Conservation (phyloP, 2,888 invertebrate species). For the Drosophila cognata region DNA sequence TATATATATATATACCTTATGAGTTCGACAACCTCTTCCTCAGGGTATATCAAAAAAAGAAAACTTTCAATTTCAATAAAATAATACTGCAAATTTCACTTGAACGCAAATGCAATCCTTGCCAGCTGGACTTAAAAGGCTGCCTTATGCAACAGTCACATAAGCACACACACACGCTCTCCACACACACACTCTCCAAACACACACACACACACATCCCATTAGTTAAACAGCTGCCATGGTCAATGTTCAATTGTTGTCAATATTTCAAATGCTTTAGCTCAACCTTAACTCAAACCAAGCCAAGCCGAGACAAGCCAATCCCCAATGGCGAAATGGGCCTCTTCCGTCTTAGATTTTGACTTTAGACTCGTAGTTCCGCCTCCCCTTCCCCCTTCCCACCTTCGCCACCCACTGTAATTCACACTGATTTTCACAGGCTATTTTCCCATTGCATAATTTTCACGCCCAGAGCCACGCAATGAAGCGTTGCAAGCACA, state of each 20-base stretch:
- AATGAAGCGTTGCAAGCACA: slow-evolving; percentile 36
- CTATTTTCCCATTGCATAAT: slow-evolving; percentile 48
- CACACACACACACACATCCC: not conserved
- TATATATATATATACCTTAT: not conserved
- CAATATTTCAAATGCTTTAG: slow-evolving; percentile 19
- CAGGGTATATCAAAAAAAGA: not conserved
- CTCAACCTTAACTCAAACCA: not conserved
- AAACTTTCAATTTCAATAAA: not conserved
- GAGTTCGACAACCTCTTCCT: too few relatives aligned
- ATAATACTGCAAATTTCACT: not conserved
- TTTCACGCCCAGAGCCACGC: slow-evolving; percentile 47
- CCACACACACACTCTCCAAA: too few relatives aligned
- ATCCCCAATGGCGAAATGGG: slow-evolving; percentile 44
- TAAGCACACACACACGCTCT: not conserved
- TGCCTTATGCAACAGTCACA: slow-evolving; percentile 25
- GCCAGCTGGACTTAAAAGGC: not conserved
- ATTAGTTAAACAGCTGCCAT: slow-evolving; percentile 57
- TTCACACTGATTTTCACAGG: slow-evolving; percentile 26
- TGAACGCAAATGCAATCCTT: not conserved
- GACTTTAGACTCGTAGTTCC: slow-evolving; percentile 29
- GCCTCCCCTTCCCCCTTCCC: not conserved
- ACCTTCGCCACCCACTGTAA: not conserved
- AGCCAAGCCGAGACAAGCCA: slow-evolving; percentile 2
- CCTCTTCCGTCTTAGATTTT: slow-evolving; percentile 72
- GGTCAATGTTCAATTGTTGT: slow-evolving; percentile 64